These are phyloP conservation scores for Megaustenia siamemsis DNA, from an alignment of 2,888 invertebrate genomes.

Conservation along the genomic window DNA sequence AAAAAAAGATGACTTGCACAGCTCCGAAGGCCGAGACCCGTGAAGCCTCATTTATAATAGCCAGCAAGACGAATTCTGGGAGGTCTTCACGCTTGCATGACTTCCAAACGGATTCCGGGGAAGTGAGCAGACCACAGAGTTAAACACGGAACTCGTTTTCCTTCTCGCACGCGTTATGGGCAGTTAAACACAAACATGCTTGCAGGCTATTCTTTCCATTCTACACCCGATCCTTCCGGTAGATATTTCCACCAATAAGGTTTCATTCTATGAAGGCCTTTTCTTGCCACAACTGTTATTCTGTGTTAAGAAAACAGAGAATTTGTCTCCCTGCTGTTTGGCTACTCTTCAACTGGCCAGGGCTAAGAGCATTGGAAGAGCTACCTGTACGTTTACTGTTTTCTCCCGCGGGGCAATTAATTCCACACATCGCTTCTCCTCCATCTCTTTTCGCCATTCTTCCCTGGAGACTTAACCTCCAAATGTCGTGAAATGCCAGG, in stretches of 20 bases:
- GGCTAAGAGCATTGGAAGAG: background rate
- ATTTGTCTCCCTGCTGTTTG: constrained; percentile 9
- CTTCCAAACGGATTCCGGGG: constrained; percentile 11
- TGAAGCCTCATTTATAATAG: background rate
- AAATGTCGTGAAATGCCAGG: constrained; percentile 31
- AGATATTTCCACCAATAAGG: constrained; percentile 9
- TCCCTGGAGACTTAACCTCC: background rate
- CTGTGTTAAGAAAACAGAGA: constrained; percentile 27
- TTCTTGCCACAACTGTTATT: constrained; percentile 40
- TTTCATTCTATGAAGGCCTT: constrained; percentile 2
- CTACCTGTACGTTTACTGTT: background rate
- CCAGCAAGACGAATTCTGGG: constrained; percentile 16
- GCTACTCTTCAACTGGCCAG: constrained; percentile 4
- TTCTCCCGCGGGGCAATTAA: background rate
- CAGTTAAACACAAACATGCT: constrained; percentile 45
- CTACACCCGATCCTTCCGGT: background rate
- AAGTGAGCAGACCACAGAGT: constrained; percentile 30
- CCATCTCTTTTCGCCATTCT: background rate
- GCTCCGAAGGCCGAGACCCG: too few species aligned
- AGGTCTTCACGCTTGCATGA: constrained; percentile 40
- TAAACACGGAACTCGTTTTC: constrained; percentile 40
- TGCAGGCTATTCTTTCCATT: constrained; percentile 18
- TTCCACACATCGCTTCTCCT: background rate
- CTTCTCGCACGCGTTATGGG: constrained; percentile 40
- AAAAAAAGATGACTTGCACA: background rate